These are phyloP conservation scores for Schmidtea mediterranea DNA, from an alignment of 1,140 invertebrate genomes.

Conservation along the genomic window DNA sequence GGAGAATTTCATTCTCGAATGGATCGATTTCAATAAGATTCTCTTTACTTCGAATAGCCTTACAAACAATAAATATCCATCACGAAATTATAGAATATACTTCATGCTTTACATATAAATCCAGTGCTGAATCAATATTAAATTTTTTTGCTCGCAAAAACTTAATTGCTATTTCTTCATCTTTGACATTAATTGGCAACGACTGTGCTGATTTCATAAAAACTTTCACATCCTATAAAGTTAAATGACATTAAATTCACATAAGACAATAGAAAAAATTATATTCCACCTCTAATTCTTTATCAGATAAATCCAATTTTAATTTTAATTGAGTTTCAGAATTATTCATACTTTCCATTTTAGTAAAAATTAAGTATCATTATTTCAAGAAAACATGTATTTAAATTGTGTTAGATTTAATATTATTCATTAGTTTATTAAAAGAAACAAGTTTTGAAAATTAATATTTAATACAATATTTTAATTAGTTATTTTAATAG, in stretches of 20 bases:
- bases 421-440: too few relatives aligned
- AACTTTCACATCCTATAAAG: conserved; percentile 4
- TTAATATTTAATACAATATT: too few relatives aligned
- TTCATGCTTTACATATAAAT: conserved; percentile 66
- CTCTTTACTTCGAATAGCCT: conserved; percentile 47
- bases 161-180: conserved; percentile 56
- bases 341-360: not conserved
- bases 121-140: conserved; percentile 55
- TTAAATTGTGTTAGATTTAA: too few relatives aligned
- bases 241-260: not conserved
- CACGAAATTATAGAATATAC: conserved; percentile 13
- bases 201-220: not conserved
- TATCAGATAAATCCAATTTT: conserved; percentile 1
- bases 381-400: too few relatives aligned
- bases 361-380: too few relatives aligned
- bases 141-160: conserved; percentile 81
- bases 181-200: conserved; percentile 2
- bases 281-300: conserved; percentile 2
- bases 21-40: conserved; percentile 54
- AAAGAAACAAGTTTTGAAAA: too few relatives aligned
- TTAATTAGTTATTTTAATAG: too few relatives aligned
- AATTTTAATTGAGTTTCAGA: not conserved
- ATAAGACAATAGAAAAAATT: not conserved
- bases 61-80: conserved; percentile 7
- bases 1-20: conserved; percentile 45